Conservation (phyloP, 30 jellyfish, hydroid and myxozoan species). For the Phacellophora camtschatica region DNA sequence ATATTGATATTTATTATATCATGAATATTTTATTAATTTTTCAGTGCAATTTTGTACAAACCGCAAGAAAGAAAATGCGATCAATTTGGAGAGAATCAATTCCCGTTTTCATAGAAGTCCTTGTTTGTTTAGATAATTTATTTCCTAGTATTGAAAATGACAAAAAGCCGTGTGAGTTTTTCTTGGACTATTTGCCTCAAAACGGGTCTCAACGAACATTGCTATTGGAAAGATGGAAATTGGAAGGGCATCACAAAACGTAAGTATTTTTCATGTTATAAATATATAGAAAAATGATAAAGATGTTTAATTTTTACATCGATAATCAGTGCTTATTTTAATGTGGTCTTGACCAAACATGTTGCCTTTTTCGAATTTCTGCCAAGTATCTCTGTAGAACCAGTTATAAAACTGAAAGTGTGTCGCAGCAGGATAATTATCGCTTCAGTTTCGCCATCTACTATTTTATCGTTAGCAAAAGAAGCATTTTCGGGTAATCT, state of each 20-base stretch:
- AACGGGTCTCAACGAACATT: constrained; percentile 7
- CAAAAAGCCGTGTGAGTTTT: constrained; percentile 34
- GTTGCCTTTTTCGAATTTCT: too few relatives aligned
- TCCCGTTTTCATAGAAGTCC: constrained; percentile 64
- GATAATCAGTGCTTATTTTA: too few relatives aligned
- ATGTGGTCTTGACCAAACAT: not conserved
- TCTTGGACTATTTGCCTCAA: constrained; percentile 24
- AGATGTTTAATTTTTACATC: too few relatives aligned
- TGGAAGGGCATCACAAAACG: constrained; percentile 44
- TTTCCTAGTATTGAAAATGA: constrained; percentile 20
- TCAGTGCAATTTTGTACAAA: constrained; percentile 73
- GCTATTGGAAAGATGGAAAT: constrained; percentile 77
- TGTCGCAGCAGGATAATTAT: too few relatives aligned
- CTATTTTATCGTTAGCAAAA: too few relatives aligned
- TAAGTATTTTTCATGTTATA: not conserved
- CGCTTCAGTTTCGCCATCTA: too few relatives aligned
- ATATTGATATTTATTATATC: not conserved
- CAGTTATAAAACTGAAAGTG: too few relatives aligned
- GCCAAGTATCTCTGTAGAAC: too few relatives aligned
- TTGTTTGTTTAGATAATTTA: constrained; percentile 49
- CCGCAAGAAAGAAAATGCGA: constrained; percentile 31
- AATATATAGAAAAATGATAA: too few relatives aligned
- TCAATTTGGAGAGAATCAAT: constrained; percentile 8
- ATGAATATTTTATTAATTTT: not conserved
- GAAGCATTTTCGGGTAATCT: too few relatives aligned